Evolutionary conservation across 2,113 vertebrate species (phyloP), one percentile per base, ranked within the genome.

Genomic region (Pollimyrus isidori): DNA sequence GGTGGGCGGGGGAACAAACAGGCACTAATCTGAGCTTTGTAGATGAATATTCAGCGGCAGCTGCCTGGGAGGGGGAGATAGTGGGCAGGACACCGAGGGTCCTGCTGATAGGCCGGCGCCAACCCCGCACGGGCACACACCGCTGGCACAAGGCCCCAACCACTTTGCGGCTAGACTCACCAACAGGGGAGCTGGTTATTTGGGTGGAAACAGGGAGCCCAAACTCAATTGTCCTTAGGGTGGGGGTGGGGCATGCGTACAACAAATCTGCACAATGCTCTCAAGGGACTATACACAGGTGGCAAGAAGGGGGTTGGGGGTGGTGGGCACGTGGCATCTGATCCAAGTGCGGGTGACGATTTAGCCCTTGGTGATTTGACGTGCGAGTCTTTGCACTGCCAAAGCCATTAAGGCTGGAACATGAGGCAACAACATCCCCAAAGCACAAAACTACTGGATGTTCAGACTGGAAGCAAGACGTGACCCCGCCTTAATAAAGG

Each of bases 1-100:
- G 89, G 90, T 88, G 91, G 89, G 91, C 89, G 91, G 89, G 92
- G 92, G 93, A 91, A 94, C 92, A 94, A 95, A 92, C 92, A 93
- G 89, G 91, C 92, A 91, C 93, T 94, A 93, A 94, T 94, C 92
- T 94, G 88, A 50, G 83, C 93, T 93, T 91, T 92, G 90, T 92
- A 87, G 50, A 94, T 95, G 94, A 95, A 95, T 95, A 95, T 95
- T 95, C 93, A 95, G 90, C 92, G 91, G 91, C 93, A 95, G 94
- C 94, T 94, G 94, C 94, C 95, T 95, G 93, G 85, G 90, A 93
- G 91, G 92, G 49, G 73, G 87, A 94, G 93, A 95, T 94, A 95
- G 93, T 94, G 95, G 95, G 93, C 94, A 94, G 93, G 26, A 69
- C 93, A 90, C 30, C 87, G 76, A 92, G 89, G 91, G 91, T 91